Base-by-base conservation (phyloP, 2,797 vertebrate genomes). In the Tangara arthus region DNA sequence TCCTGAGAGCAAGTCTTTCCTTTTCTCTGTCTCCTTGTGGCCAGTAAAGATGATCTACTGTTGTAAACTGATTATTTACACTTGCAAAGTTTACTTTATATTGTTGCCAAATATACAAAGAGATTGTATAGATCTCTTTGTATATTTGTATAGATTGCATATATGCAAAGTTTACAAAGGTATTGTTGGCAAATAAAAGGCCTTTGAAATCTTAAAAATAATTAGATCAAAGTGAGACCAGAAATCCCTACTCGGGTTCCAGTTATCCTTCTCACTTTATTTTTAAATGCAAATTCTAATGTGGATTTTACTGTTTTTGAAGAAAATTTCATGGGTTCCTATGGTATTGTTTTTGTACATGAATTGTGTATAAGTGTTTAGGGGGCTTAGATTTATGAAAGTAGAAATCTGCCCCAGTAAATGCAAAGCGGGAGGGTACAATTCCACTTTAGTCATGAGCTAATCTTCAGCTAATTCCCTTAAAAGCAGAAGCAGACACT, bases 381-480 rank as follows among this genome's bases (percentile, higher is more conserved):
- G 57, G 64, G 64, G 41, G 8, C n/a, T 52, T 63, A 34, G n/a
- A 18, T 68, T 90, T 92, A 76, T 47, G 73, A 23, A 80, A 83
- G 24, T 24, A 56, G 69, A 82, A 86, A 63, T 81, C 44, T 76
- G 37, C 24, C 30, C 17, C 12, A 18, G 53, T 69, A 88, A 63
- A 72, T 34, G 23, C 41, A 27, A 82, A 78, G 44, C 14, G 41
- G 22, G 65, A 65, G 42, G 23, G 39, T 57, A 50, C 32, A 79
- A 53, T 86, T 89, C 39, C 49, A 57, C 24, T 93, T 83, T 32
- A 93, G 79, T 60, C 47, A 53, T 68, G 85, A 76, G 49, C 69
- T 87, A 82, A 90, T 93, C 77, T 94, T 89, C 55, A 72, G 56
- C 22, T 95, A 90, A 96, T 94, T 95, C 72, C 63, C 47, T 70